These are phyloP conservation scores for Polypedilum pembai DNA, from an alignment of 1,140 invertebrate species.

Conservation along the genomic window DNA sequence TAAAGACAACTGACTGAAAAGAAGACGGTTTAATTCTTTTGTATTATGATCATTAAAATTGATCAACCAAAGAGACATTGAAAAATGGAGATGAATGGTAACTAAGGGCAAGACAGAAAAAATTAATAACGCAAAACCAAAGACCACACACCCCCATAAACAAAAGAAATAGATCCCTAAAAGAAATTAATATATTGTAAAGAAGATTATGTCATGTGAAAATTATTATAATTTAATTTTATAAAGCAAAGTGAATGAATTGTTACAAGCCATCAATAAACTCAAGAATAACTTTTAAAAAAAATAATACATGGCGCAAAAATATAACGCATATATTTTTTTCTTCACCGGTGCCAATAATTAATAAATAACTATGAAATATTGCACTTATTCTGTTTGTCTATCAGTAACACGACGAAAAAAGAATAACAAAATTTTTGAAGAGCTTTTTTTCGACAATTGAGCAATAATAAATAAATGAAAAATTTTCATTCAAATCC, in stretches of 20 bases:
- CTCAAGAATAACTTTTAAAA: background rate
- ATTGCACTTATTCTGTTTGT: conserved; percentile 12
- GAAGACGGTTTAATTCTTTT: conserved; percentile 2
- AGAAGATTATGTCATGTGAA: background rate
- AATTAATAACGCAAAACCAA: background rate
- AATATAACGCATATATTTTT: background rate
- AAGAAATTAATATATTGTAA: too few relatives aligned
- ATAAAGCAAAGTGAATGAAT: background rate
- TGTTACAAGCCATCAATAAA: conserved; percentile 13
- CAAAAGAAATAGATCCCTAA: too few relatives aligned
- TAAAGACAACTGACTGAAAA: background rate
- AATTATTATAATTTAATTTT: background rate
- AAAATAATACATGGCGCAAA: background rate
- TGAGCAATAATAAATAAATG: background rate
- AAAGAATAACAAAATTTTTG: background rate
- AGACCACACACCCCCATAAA: too few relatives aligned
- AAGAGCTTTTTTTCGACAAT: conserved; percentile 5
- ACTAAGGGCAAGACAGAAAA: background rate
- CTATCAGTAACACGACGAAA: background rate
- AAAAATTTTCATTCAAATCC: background rate
- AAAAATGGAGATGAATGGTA: background rate
- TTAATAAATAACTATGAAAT: background rate
- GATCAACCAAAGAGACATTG: background rate
- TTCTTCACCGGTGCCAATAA: background rate
- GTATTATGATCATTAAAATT: background rate